Percentiles rank a stretch among this genome's conserved stretches.
Conservation (phyloP, 2,888 invertebrate species). For the Phytoseiulus persimilis region DNA sequence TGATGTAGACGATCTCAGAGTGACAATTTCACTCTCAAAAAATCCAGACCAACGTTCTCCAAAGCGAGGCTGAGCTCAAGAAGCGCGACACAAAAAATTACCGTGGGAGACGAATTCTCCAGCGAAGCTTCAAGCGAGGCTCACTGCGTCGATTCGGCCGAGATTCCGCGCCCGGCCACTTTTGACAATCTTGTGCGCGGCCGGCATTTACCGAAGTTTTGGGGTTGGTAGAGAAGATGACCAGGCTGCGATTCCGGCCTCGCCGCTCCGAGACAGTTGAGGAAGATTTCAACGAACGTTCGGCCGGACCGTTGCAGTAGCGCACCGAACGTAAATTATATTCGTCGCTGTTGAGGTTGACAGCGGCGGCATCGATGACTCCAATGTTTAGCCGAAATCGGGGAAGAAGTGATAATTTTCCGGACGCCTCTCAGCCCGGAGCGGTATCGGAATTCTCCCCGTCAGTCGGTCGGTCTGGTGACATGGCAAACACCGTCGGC, state of each 20-base stretch:
- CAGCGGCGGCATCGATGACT: no score
- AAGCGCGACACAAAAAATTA: not conserved
- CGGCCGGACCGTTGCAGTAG: not conserved
- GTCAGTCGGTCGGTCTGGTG: not conserved
- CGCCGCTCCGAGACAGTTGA: not conserved
- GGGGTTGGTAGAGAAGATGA: not conserved
- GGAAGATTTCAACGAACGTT: not conserved
- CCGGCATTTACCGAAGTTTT: not conserved
- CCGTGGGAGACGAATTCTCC: not conserved
- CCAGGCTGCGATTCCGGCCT: not conserved
- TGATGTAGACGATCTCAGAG: not conserved
- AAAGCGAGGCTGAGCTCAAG: not conserved
- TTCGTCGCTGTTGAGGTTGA: not conserved
- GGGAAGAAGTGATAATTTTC: not conserved
- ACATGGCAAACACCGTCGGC: no score
- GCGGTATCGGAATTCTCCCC: not conserved
- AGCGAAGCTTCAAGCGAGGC: not conserved
- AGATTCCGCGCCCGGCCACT: not conserved
- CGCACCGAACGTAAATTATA: not conserved
- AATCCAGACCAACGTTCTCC: not conserved
- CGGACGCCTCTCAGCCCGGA: not conserved
- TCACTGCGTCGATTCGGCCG: not conserved
- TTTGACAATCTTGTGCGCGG: not conserved
- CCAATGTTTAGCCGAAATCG: not conserved
- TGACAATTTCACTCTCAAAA: not conserved